Evolutionary conservation across 1,140 invertebrate genomes (phyloP).

Genomic region (Tetranychus cinnabarinus): DNA sequence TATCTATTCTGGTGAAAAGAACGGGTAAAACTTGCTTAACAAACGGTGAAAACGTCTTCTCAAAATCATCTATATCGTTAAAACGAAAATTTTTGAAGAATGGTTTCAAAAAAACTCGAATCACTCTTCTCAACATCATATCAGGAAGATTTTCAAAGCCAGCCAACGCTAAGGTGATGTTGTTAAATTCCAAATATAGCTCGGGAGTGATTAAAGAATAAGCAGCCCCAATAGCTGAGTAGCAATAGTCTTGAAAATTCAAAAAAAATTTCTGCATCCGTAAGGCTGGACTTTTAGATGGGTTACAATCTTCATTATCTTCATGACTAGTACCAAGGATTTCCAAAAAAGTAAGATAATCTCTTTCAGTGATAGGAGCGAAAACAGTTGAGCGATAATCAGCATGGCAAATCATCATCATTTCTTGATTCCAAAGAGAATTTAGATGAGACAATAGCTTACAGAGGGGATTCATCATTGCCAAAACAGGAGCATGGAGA

Average conservation of each 20-base stretch:
- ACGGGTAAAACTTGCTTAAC: neutral
- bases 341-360: neutral
- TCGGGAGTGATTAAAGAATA: neutral
- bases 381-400: neutral
- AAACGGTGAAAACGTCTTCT: neutral
- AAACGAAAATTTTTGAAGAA: neutral
- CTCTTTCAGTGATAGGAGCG: neutral
- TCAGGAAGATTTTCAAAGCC: neutral
- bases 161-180: neutral
- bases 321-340: neutral
- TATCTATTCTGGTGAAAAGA: neutral
- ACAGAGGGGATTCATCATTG: neutral
- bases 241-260: neutral
- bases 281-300: neutral
- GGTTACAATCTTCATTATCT: neutral
- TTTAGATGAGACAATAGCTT: neutral
- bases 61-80: neutral
- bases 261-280: neutral
- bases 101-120: neutral
- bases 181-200: neutral
- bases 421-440: constrained; percentile 1
- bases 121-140: neutral
- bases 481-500: neutral
- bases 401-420: neutral
- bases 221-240: neutral